Evolutionary conservation across 2,888 invertebrate species (phyloP).

Genomic region (Tiliacea aurago): DNA sequence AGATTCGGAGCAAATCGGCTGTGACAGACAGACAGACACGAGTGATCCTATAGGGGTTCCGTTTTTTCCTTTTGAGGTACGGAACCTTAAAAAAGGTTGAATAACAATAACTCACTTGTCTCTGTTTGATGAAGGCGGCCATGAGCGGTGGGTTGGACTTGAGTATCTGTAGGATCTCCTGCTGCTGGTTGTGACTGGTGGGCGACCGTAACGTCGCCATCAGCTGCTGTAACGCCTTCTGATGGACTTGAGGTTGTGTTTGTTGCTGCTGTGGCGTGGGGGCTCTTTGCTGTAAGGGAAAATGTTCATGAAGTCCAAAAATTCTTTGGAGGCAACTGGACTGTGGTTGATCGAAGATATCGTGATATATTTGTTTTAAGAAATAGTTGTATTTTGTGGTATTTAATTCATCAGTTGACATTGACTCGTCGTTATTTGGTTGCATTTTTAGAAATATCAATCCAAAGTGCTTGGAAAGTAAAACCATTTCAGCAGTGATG

Average conservation of each 20-base stretch:
- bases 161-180: constrained; percentile 96
- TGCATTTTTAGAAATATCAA: background rate
- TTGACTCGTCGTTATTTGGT: background rate
- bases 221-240: constrained; percentile 94
- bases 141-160: constrained; percentile 98
- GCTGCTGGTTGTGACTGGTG: constrained; percentile 97
- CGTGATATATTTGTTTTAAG: background rate
- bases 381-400: background rate
- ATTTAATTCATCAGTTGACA: background rate
- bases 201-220: constrained; percentile 97
- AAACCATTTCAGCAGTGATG: background rate
- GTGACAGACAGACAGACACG: too few relatives aligned
- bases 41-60: too few relatives aligned
- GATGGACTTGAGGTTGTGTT: constrained; percentile 86
- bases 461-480: background rate
- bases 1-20: too few relatives aligned
- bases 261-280: constrained; percentile 84
- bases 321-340: background rate
- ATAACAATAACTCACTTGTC: constrained; percentile 89
- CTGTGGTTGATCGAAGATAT: background rate
- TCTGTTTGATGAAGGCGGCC: constrained; percentile 98
- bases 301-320: background rate
- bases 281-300: constrained; percentile 72
- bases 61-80: too few relatives aligned
- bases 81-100: background rate